Conservation (phyloP, 2,113 vertebrate species). For the Cinclus mexicanus region DNA sequence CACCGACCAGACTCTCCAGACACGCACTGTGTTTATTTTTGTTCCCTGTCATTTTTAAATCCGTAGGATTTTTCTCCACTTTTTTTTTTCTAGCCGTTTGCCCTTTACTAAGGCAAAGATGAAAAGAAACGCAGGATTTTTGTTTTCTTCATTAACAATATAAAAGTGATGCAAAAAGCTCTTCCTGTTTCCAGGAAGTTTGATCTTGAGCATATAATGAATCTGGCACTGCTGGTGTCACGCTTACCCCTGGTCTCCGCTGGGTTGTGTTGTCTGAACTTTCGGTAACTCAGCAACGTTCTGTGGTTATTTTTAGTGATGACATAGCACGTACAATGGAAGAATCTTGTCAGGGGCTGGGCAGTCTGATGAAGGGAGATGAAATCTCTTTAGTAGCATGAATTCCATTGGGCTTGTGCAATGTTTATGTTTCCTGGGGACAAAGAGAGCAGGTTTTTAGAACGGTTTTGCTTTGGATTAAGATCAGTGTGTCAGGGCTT, state of each 20-base stretch:
- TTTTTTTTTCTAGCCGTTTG: background rate
- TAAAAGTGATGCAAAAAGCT: background rate
- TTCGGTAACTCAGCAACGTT: background rate
- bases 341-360: background rate
- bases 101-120: background rate
- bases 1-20: rapidly evolving
- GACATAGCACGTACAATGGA: background rate
- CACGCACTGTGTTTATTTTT: rapidly evolving
- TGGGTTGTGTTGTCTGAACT: background rate
- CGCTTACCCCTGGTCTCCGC: background rate
- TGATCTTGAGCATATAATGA: background rate
- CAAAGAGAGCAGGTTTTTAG: background rate
- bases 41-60: background rate
- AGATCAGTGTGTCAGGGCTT: background rate
- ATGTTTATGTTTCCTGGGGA: background rate
- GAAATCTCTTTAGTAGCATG: background rate
- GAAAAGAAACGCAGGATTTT: rapidly evolving
- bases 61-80: rapidly evolving
- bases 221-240: background rate
- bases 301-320: conserved; percentile 27
- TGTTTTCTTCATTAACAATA: background rate
- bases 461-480: background rate
- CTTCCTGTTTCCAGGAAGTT: background rate
- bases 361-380: background rate
- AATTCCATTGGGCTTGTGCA: background rate